Conservation (phyloP, 2,113 vertebrate genomes). For the Lophius piscatorius region DNA sequence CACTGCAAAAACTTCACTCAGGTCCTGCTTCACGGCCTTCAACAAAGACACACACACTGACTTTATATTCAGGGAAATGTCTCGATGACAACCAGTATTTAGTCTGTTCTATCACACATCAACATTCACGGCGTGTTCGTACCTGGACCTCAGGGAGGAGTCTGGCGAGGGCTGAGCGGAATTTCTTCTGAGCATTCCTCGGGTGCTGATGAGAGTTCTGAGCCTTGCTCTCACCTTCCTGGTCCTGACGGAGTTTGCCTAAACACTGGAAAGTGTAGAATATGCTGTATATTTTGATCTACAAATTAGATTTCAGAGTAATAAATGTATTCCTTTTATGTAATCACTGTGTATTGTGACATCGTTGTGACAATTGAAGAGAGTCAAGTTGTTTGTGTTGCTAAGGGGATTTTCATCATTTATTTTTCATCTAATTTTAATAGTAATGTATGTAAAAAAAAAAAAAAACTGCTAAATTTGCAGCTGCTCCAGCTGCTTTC, state of each 20-base stretch:
- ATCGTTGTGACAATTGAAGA: too few species aligned
- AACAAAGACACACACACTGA: conserved; percentile 13
- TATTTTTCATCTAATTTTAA: too few species aligned
- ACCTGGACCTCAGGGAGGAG: conserved; percentile 76
- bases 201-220: conserved; percentile 42
- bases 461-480: too few species aligned
- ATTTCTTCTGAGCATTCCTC: conserved; percentile 42
- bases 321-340: too few species aligned
- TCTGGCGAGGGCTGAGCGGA: conserved; percentile 46
- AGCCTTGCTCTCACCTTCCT: conserved; percentile 46
- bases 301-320: too few species aligned
- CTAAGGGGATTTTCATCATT: too few species aligned
- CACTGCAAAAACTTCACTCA: conserved; percentile 70
- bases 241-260: conserved; percentile 59
- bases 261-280: conserved; percentile 54
- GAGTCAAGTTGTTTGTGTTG: too few species aligned
- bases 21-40: conserved; percentile 73
- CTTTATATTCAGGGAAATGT: background rate
- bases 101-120: too few species aligned
- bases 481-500: too few species aligned
- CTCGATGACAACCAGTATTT: too few species aligned
- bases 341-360: too few species aligned
- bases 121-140: background rate
- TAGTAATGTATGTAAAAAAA: too few species aligned
- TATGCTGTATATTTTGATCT: background rate